These are phyloP conservation scores for Scylla paramamosain DNA, from an alignment of 1,140 invertebrate genomes.

Conservation along the genomic window DNA sequence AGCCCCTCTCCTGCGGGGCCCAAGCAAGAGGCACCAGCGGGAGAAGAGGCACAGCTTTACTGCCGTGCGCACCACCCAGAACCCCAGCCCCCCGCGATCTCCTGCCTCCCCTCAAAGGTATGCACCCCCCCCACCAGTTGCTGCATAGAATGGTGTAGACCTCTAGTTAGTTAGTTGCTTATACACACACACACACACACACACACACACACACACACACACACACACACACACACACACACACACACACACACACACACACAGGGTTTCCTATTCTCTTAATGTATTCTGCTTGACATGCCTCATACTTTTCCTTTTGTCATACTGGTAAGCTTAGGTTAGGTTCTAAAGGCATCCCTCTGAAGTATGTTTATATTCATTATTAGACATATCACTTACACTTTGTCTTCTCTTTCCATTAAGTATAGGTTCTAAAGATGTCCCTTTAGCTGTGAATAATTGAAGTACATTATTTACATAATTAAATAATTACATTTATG, in stretches of 20 bases:
- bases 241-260: too few relatives aligned
- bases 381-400: too few relatives aligned
- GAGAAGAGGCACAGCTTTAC: conserved; percentile 75
- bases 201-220: not conserved
- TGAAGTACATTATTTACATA: too few relatives aligned
- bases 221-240: not conserved
- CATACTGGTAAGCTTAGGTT: too few relatives aligned
- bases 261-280: not conserved
- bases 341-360: too few relatives aligned
- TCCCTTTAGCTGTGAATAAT: too few relatives aligned
- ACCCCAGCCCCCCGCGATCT: conserved; percentile 71
- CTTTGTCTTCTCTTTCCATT: not conserved
- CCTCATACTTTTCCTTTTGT: too few relatives aligned
- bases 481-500: too few relatives aligned
- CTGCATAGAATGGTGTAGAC: not conserved
- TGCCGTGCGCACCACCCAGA: conserved; percentile 65
- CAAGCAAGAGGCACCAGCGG: conserved; percentile 70
- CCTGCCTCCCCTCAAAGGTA: conserved; percentile 73
- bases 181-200: conserved; percentile 2
- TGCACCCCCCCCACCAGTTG: conserved; percentile 10
- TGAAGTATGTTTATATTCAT: too few relatives aligned
- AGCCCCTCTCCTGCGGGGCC: conserved; percentile 71
- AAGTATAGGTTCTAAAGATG: too few relatives aligned
- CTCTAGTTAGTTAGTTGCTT: not conserved
- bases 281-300: too few relatives aligned